A percentile compares a stretch with the other conserved stretches of the same genome.
Evolutionary conservation across 2,113 vertebrate species (phyloP).

Genomic region (Ageneiosus marmoratus): DNA sequence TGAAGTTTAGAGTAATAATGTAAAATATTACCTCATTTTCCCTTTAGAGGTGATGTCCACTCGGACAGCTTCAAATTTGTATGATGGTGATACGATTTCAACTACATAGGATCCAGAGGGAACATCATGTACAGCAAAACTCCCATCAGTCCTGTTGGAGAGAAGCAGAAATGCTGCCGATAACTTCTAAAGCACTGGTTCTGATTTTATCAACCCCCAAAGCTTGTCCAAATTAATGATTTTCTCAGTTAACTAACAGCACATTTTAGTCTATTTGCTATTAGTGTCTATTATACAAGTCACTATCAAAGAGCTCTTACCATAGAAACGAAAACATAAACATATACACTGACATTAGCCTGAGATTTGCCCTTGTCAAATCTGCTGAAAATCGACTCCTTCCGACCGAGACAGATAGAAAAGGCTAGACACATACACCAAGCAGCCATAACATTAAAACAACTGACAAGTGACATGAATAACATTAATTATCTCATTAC

Average conservation of each 20-base stretch:
- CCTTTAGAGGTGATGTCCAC: constrained; percentile 99
- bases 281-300: no score
- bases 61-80: constrained; percentile 89
- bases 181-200: background rate
- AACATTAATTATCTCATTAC: no score
- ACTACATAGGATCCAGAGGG: constrained; percentile 96
- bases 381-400: background rate
- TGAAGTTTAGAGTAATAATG: background rate
- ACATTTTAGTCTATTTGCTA: background rate
- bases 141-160: constrained; percentile 88
- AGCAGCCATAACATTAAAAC: no score
- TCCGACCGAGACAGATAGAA: background rate
- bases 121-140: constrained; percentile 94
- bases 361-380: background rate
- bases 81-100: constrained; percentile 87
- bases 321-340: background rate
- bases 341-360: background rate
- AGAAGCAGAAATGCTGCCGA: background rate
- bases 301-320: background rate
- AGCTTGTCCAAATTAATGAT: background rate
- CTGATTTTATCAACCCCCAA: background rate
- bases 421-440: no score
- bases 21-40: constrained; percentile 89
- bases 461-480: no score
- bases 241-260: no score